These are phyloP conservation scores for Cygnus buccinator DNA, from an alignment of 2,113 vertebrate genomes.

Conservation along the genomic window DNA sequence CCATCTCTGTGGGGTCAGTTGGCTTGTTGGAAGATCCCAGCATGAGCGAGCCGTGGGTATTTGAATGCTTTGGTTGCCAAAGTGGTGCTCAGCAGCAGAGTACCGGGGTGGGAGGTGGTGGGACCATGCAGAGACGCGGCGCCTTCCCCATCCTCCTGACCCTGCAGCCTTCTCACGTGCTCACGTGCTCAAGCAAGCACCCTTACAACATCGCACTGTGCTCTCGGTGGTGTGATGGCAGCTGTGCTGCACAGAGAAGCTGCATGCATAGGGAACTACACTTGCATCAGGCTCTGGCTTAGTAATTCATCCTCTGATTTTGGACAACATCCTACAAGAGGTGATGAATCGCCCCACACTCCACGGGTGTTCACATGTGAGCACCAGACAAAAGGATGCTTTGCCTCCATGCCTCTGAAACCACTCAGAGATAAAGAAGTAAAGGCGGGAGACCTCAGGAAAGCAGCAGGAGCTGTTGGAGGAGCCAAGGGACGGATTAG, in stretches of 20 bases:
- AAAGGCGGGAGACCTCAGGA: slow-evolving; percentile 7
- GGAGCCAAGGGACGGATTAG: neutral
- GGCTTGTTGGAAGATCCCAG: neutral
- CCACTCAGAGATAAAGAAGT: neutral
- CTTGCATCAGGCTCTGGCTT: neutral
- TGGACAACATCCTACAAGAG: neutral
- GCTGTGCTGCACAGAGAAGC: neutral
- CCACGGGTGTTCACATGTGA: rapidly evolving
- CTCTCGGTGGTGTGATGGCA: neutral
- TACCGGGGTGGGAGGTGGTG: too few relatives aligned
- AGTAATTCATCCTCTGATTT: neutral
- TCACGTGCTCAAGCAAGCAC: neutral
- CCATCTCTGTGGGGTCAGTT: neutral
- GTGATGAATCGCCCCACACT: neutral
- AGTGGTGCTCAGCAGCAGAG: neutral
- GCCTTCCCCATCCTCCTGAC: neutral
- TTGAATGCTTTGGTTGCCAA: neutral
- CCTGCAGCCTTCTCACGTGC: neutral
- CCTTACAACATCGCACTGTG: neutral
- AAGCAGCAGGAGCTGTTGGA: neutral
- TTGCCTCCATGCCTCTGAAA: neutral
- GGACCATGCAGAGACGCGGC: neutral
- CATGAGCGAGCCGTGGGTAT: rapidly evolving
- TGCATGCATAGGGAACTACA: rapidly evolving
- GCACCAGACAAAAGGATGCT: neutral